These are phyloP conservation scores for Folsomia manolachei DNA, from an alignment of 2,888 invertebrate genomes.

Conservation along the genomic window DNA sequence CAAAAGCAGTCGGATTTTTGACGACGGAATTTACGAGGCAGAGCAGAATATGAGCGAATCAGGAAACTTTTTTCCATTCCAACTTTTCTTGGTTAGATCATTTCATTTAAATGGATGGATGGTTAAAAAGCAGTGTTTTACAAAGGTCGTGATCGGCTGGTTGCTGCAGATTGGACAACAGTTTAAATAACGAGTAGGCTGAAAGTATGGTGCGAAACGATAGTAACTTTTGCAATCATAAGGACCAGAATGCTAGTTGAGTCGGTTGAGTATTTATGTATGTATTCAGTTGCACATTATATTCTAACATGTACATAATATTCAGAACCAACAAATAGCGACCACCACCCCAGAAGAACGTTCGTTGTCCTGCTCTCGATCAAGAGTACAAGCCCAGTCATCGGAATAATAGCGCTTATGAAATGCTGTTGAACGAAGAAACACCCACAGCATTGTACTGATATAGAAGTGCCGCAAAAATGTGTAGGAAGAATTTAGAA, in stretches of 20 bases:
- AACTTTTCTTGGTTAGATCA: neutral
- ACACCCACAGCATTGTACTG: conserved; percentile 17
- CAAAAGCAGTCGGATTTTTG: neutral
- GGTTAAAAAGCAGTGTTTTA: too few species aligned
- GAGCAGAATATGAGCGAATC: neutral
- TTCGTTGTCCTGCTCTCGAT: conserved; percentile 8
- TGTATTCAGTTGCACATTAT: neutral
- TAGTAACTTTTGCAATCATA: neutral
- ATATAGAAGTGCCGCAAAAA: conserved; percentile 11
- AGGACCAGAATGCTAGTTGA: neutral
- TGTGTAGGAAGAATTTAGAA: conserved; percentile 22
- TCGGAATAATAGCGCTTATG: neutral
- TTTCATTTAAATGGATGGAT: neutral
- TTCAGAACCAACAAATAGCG: neutral
- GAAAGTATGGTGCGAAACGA: conserved; percentile 11
- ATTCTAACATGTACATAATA: neutral
- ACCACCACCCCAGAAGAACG: too few species aligned
- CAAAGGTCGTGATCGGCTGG: neutral
- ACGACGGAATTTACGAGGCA: neutral
- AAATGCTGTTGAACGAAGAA: neutral
- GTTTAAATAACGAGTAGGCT: conserved; percentile 14
- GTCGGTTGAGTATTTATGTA: too few species aligned
- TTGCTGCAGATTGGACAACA: neutral
- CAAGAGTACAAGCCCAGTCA: neutral
- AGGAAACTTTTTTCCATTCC: neutral